These are phyloP conservation scores for Drosophila pectinifera DNA, from an alignment of 1,140 invertebrate genomes.

Conservation along the genomic window DNA sequence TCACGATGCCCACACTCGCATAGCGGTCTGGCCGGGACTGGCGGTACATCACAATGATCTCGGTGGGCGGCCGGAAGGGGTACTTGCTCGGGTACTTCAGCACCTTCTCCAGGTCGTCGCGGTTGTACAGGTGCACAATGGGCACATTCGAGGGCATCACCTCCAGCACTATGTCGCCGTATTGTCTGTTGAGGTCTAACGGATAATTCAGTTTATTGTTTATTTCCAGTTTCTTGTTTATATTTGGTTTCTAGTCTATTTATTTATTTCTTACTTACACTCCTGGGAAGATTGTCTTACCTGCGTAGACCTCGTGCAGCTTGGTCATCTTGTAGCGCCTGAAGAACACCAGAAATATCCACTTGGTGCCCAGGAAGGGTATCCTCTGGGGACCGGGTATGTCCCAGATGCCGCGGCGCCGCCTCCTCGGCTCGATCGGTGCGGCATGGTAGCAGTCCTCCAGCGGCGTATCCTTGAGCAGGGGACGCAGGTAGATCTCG, in stretches of 20 bases:
- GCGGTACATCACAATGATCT: constrained; percentile 92
- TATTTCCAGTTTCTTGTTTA: no score
- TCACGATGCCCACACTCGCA: constrained; percentile 91
- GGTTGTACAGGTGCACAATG: constrained; percentile 91
- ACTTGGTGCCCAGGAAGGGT: constrained; percentile 92
- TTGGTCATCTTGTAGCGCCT: constrained; percentile 90
- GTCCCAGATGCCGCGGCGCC: constrained; percentile 71
- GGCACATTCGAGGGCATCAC: constrained; percentile 90
- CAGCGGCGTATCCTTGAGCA: constrained; percentile 63
- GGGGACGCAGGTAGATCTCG: constrained; percentile 66
- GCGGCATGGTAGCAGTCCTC: constrained; percentile 77
- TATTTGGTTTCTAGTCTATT: not conserved
- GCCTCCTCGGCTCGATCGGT: constrained; percentile 47
- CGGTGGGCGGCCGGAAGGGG: constrained; percentile 93
- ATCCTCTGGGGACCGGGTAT: constrained; percentile 91
- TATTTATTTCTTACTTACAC: not conserved
- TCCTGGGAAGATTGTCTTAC: constrained; percentile 84
- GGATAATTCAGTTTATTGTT: not conserved
- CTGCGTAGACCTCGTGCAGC: constrained; percentile 92
- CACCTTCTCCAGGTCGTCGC: constrained; percentile 92
- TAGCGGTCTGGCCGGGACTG: constrained; percentile 91
- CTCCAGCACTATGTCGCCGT: constrained; percentile 92
- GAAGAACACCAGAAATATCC: constrained; percentile 89
- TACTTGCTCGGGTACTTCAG: constrained; percentile 89
- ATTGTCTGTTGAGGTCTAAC: constrained; percentile 89